Evolutionary conservation across 1,140 invertebrate genomes (phyloP), one percentile per base, ranked within the genome.

Genomic region (Panonychus citri): DNA sequence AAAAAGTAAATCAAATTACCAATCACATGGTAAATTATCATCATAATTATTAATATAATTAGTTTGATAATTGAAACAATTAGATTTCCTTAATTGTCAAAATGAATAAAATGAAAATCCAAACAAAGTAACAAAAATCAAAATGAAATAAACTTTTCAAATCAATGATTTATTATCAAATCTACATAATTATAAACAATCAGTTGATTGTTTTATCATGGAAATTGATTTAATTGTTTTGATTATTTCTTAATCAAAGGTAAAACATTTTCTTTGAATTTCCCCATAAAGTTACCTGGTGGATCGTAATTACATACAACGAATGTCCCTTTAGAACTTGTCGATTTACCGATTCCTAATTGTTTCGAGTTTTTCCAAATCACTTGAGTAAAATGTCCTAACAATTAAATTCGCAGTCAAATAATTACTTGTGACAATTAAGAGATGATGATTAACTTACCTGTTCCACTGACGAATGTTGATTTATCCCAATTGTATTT

Each of bases 341-440:
- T 55, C 2, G 82, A 81, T 61, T 75, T 74, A 3, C 78, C 83
- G 8, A 86, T 76, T 1, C 83, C 84, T 59, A 86, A 68, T 64
- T 84, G 77, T 58, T 68, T 75, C 1, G 75, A 78, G 7, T 68
- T 72, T 64, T 78, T 81, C 84, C 84, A 87, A 3, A 85, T 59
- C 1, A 69, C 58, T 56, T 70, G 68, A 5, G 68, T 68, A 52
- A 68, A 70, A 60, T 70, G 66, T 37, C 66, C 69, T 61, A 57
- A 53, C 10, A 19, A 46, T 12, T n/a, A n/a, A 34, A 34, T n/a
- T 19, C 21, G 3, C 8, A 46, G 19, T 17, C 42, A 21, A 43
- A 7, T 12, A 12, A 12, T 12, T 17, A 43, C 5, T 5, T 5
- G 17, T 5, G 17, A 43, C 17, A 43, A 43, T n/a, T 43, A n/a